These are phyloP conservation scores for Artemia sp. DNA, from an alignment of 2,888 invertebrate genomes.

Conservation along the genomic window DNA sequence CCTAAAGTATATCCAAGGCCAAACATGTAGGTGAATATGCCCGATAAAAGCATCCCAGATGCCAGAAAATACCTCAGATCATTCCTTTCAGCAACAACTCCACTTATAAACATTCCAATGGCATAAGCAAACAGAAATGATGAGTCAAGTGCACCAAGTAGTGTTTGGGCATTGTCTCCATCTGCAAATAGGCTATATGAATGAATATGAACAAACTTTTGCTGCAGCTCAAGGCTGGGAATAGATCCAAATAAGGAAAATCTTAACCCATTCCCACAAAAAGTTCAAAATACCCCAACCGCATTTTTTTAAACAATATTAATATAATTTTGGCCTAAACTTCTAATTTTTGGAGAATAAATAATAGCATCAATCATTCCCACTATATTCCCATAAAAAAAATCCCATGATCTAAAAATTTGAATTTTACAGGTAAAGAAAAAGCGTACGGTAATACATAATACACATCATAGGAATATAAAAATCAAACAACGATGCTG, in stretches of 20 bases:
- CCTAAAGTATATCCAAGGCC: constrained; percentile 64
- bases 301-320: neutral
- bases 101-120: constrained; percentile 72
- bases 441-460: too few relatives aligned
- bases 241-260: neutral
- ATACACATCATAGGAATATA: too few relatives aligned
- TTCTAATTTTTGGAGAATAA: too few relatives aligned
- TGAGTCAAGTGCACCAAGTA: constrained; percentile 73
- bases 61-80: constrained; percentile 79
- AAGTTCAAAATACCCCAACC: too few relatives aligned
- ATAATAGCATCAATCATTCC: too few relatives aligned
- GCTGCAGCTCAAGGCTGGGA: neutral
- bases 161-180: constrained; percentile 48
- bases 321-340: neutral
- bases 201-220: constrained; percentile 17
- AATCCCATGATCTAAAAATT: too few relatives aligned
- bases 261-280: neutral
- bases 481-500: too few relatives aligned
- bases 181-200: constrained; percentile 37
- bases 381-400: too few relatives aligned
- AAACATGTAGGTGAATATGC: constrained; percentile 67
- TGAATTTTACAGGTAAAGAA: too few relatives aligned
- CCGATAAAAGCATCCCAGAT: constrained; percentile 73
- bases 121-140: constrained; percentile 84
- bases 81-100: constrained; percentile 78